These are phyloP conservation scores for Bombus polaris DNA, from an alignment of 1,140 invertebrate species.

Conservation along the genomic window DNA sequence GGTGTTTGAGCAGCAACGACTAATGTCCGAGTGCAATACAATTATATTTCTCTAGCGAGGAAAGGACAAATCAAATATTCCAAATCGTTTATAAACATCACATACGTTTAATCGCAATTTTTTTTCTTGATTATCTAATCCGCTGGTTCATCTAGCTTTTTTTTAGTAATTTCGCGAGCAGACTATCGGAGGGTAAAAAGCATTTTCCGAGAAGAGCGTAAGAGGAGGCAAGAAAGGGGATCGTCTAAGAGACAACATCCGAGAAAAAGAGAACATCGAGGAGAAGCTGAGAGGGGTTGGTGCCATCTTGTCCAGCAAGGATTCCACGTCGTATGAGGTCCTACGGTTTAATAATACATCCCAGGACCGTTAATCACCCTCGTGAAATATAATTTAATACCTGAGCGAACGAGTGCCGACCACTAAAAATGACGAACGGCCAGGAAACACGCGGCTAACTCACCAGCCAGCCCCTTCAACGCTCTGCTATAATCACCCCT, in stretches of 20 bases:
- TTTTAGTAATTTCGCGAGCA: neutral
- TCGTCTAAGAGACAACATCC: constrained; percentile 18
- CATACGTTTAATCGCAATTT: neutral
- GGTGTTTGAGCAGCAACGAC: neutral
- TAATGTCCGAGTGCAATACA: neutral
- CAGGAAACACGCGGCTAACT: constrained; percentile 65
- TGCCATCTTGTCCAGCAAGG: constrained; percentile 54
- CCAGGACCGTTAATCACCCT: constrained; percentile 63
- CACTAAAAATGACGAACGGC: constrained; percentile 68
- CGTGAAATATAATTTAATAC: constrained; percentile 73
- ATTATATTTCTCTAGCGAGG: neutral
- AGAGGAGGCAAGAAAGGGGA: neutral
- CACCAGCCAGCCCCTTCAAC: constrained; percentile 30
- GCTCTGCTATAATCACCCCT: constrained; percentile 14
- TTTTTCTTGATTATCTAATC: neutral
- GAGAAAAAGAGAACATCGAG: constrained; percentile 1
- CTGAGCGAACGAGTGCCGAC: constrained; percentile 54
- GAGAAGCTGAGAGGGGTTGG: neutral
- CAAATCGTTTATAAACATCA: too few species aligned
- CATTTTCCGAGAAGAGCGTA: neutral
- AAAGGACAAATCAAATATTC: neutral
- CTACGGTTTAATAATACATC: constrained; percentile 66
- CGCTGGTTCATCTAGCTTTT: neutral
- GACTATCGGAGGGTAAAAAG: neutral
- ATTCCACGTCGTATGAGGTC: constrained; percentile 51